Evolutionary conservation across 2,888 invertebrate genomes (phyloP).

Genomic region (Mactromeris polynyma): DNA sequence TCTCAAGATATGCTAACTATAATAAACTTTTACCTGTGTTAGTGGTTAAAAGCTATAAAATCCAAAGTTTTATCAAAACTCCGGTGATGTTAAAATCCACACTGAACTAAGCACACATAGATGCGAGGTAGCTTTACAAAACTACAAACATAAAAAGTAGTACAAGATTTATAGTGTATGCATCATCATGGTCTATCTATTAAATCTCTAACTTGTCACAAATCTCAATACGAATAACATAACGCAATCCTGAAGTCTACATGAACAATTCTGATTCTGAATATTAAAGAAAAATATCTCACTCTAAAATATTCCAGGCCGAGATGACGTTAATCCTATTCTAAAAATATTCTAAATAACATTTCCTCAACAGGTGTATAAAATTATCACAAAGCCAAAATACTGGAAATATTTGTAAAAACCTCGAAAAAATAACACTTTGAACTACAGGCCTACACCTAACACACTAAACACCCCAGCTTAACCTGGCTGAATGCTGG

Average conservation of each 20-base stretch:
- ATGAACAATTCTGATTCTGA: neutral
- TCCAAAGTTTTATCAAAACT: constrained; percentile 20
- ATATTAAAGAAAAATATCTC: neutral
- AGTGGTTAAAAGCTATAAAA: constrained; percentile 12
- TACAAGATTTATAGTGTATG: constrained; percentile 23
- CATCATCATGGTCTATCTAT: constrained; percentile 22
- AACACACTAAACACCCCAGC: constrained; percentile 21
- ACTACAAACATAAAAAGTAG: neutral
- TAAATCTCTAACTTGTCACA: neutral
- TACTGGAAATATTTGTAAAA: constrained; percentile 16
- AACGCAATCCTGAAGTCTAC: neutral
- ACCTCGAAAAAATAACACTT: constrained; percentile 29
- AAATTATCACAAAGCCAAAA: constrained; percentile 11
- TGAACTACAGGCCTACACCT: constrained; percentile 29
- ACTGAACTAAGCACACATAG: neutral
- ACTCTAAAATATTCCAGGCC: neutral
- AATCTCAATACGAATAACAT: neutral
- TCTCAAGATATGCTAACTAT: neutral
- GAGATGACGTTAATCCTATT: neutral
- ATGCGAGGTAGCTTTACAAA: constrained; percentile 6
- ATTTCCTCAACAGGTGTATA: constrained; percentile 5
- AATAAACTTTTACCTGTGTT: constrained; percentile 10
- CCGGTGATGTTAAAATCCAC: constrained; percentile 21
- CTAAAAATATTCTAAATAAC: neutral
- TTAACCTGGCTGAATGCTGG: constrained; percentile 35